Base-by-base conservation (phyloP, 53 echinoderm and acorn worm genomes). In the Echinarachnius parma region DNA sequence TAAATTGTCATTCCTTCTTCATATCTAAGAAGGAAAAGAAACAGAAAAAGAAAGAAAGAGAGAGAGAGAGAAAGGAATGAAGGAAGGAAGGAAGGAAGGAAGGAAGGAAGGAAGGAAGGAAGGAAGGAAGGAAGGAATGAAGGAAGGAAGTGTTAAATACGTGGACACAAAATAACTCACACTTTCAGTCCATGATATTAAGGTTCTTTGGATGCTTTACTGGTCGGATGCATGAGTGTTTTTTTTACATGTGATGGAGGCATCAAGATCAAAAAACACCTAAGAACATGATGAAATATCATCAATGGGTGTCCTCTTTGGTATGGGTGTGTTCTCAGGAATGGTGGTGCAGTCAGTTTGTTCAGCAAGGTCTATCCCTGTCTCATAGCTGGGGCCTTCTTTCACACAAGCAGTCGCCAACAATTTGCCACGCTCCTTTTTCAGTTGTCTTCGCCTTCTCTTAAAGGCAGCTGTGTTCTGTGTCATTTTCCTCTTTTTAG, bases 1-100 rank as follows among this genome's bases (percentile, higher is more conserved):
- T 61, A 61, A 61, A 35, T 61, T 61, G 34, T 26, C 36, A 61
- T 61, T 61, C 61, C 61, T 61, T 61, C 61, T 20, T 61, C 61
- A 61, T 61, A 61, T 61, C 61, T 2, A 34, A 61, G 34, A 60
- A 60, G 22, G 61, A 61, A 61, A 61, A 49, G 39, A 39, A 39
- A 39, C 39, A 39, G 39, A 39, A 39, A 39, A 39, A 39, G 39
- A 39, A 49, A 49, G 50, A 49, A 18, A 49, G 50, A 49, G 19
- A 49, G 50, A 18, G 18, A 49, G 50, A 18, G 50, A 49, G 50
- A 49, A 49, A 49, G 19, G 50, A 49, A 49, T 7, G 13, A 39
- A 39, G 39, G 39, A 39, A 39, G 7, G 7, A 5, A 39, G 39
- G 39, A 9, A 39, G 13, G 13, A 39, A 39, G n/a, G n/a, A n/a